Evolutionary conservation across 2,797 vertebrate genomes (phyloP).

Genomic region (Sphaeramia orbicularis): DNA sequence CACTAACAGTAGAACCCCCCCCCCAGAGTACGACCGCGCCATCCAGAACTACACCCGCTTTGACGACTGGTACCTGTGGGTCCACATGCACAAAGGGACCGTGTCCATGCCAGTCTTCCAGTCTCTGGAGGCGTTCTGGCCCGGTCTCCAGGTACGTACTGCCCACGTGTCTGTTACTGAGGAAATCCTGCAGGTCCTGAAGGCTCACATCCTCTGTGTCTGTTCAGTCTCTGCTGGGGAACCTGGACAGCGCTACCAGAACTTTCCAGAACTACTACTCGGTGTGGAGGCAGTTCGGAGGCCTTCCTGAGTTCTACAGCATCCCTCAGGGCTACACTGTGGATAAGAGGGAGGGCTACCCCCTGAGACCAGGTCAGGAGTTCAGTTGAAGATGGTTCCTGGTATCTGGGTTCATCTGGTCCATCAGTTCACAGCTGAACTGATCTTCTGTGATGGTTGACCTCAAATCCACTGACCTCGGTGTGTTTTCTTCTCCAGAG

Average conservation of each 20-base stretch:
- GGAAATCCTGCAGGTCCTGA: too few relatives aligned
- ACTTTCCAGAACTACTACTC: constrained; percentile 98
- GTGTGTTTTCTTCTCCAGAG: constrained; percentile 83
- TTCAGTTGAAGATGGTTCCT: too few relatives aligned
- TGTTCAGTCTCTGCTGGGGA: constrained; percentile 91
- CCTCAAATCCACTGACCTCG: constrained; percentile 8
- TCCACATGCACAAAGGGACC: constrained; percentile 98
- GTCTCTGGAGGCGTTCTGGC: constrained; percentile 98
- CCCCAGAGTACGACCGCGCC: constrained; percentile 91
- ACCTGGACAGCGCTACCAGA: constrained; percentile 91
- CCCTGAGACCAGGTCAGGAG: constrained; percentile 91
- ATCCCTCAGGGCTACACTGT: constrained; percentile 97
- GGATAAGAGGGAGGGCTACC: constrained; percentile 97
- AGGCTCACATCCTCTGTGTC: not conserved
- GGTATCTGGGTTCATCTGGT: too few relatives aligned
- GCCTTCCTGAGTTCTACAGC: constrained; percentile 97
- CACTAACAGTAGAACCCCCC: too few relatives aligned
- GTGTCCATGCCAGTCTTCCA: constrained; percentile 98
- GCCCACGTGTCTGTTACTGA: too few relatives aligned
- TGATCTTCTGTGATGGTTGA: too few relatives aligned
- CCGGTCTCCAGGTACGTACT: constrained; percentile 96
- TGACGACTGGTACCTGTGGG: constrained; percentile 99
- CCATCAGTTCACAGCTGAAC: too few relatives aligned
- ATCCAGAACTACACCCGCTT: constrained; percentile 97
- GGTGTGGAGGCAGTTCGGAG: constrained; percentile 97